Conservation (phyloP, 1,140 invertebrate species). For the Agrypnia vestita region DNA sequence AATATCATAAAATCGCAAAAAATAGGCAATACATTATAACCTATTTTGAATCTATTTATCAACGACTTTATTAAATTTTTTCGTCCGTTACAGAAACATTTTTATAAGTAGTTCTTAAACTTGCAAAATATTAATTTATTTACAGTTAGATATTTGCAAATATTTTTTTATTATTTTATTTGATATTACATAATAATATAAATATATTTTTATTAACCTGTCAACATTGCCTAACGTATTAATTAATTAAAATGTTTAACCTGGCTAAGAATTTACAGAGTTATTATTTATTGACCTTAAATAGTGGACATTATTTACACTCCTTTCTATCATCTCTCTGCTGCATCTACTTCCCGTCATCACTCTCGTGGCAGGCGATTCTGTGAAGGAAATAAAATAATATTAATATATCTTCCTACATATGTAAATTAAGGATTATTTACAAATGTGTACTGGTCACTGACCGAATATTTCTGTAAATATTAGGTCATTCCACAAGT, state of each 20-base stretch:
- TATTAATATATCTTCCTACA: not conserved
- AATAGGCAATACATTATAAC: not conserved
- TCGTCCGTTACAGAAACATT: not conserved
- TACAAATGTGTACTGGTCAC: too few species aligned
- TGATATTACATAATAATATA: constrained; percentile 17
- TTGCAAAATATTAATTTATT: not conserved
- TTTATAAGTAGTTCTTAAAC: not conserved
- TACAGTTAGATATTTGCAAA: constrained; percentile 12
- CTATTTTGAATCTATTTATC: not conserved
- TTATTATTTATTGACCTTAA: constrained; percentile 49
- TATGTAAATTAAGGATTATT: too few species aligned
- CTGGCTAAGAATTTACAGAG: constrained; percentile 23
- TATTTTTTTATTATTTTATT: too few species aligned
- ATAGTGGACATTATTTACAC: constrained; percentile 60
- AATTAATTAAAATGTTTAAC: constrained; percentile 23
- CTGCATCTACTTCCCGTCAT: constrained; percentile 51
- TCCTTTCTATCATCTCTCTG: constrained; percentile 4
- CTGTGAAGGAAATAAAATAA: constrained; percentile 47
- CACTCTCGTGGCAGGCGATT: constrained; percentile 56
- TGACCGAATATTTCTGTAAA: too few species aligned
- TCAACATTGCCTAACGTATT: constrained; percentile 26
- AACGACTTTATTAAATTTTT: constrained; percentile 5
- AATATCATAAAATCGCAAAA: not conserved
- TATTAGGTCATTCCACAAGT: too few species aligned
- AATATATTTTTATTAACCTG: constrained; percentile 22